A percentile compares a stretch with the other conserved stretches of the same genome.
Evolutionary conservation across 2,888 invertebrate species (phyloP).

Genomic region (Charanyca ferruginea): DNA sequence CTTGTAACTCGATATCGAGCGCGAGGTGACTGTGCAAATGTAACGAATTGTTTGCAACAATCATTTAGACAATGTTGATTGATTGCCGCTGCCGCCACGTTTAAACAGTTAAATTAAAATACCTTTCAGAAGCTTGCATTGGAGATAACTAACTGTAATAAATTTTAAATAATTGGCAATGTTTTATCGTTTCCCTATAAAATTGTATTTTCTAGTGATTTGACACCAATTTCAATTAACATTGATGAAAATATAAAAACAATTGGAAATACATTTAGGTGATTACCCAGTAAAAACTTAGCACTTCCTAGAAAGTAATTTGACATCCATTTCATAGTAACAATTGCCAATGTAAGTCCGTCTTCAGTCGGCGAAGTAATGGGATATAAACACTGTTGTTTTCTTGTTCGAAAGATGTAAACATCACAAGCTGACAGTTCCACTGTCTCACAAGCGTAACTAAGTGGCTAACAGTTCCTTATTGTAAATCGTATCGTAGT

Average conservation of each 20-base stretch:
- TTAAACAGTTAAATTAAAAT: slow-evolving; percentile 48
- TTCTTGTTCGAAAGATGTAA: slow-evolving; percentile 56
- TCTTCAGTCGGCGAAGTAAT: slow-evolving; percentile 43
- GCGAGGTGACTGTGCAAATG: slow-evolving; percentile 65
- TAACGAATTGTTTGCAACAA: slow-evolving; percentile 72
- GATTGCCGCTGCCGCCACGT: slow-evolving; percentile 52
- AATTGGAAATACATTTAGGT: background rate
- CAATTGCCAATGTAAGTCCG: slow-evolving; percentile 22
- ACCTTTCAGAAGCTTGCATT: slow-evolving; percentile 35
- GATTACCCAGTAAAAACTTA: slow-evolving; percentile 1
- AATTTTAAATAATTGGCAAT: slow-evolving; percentile 20
- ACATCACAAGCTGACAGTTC: slow-evolving; percentile 60
- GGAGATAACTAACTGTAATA: slow-evolving; percentile 12
- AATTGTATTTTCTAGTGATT: background rate
- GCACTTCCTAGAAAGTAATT: slow-evolving; percentile 16
- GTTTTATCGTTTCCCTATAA: background rate
- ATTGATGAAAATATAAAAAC: background rate
- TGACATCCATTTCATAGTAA: slow-evolving; percentile 34
- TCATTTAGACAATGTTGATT: slow-evolving; percentile 65
- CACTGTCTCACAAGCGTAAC: slow-evolving; percentile 55
- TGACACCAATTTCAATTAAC: background rate
- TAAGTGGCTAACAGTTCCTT: slow-evolving; percentile 61
- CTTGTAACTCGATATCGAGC: slow-evolving; percentile 66
- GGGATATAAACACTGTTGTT: slow-evolving; percentile 56
- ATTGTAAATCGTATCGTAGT: slow-evolving; percentile 63